Evolutionary conservation across 2,797 vertebrate species (phyloP), one percentile per base, ranked within the genome.

Genomic region (Cyprinella venusta): DNA sequence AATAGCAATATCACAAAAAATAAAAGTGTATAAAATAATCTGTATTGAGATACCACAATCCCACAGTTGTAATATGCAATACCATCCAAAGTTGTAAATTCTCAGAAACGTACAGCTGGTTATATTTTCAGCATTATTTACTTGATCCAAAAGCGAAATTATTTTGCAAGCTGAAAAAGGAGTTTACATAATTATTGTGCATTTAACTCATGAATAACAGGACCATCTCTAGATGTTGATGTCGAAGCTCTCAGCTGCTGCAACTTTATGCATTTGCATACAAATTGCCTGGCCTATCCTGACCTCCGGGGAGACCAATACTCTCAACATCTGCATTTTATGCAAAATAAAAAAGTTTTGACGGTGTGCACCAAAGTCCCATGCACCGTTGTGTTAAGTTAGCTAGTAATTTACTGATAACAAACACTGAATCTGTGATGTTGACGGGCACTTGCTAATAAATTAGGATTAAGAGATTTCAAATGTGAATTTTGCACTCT

Each of bases 251-350:
- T 88, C 70, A 76, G 83, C 87, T 85, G 45, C n/a, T 67, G 64
- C 64, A 9, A 79, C 76, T 85, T 85, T 67, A 36, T 74, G 38
- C 81, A 88, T 88, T 88, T 88, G 87, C 87, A 88, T 88, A 82
- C 85, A 88, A 85, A 88, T 87, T 87, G 84, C 80, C 82, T 88
- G 87, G 59, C 85, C 87, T 72, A 36, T 33, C 24, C 69, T 85
- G 85, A 88, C 85, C 85, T 65, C 81, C 67, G 33, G 38, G 38
- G 81, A 76, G 68, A 80, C 65, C 82, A 82, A 85, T 82, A 77
- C 83, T 77, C 69, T 54, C 85, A 85, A 75, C 85, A 85, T 86
- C 83, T 86, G 83, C 78, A 80, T 80, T 72, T 79, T 87, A 87
- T 88, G 79, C 89, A 87, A 88, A 48, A 87, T 59, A 24, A 30